phyloP scores from a whole-genome alignment of 30 jellyfish, hydroid and myxozoan species.

The Aurelia sp. region DNA sequence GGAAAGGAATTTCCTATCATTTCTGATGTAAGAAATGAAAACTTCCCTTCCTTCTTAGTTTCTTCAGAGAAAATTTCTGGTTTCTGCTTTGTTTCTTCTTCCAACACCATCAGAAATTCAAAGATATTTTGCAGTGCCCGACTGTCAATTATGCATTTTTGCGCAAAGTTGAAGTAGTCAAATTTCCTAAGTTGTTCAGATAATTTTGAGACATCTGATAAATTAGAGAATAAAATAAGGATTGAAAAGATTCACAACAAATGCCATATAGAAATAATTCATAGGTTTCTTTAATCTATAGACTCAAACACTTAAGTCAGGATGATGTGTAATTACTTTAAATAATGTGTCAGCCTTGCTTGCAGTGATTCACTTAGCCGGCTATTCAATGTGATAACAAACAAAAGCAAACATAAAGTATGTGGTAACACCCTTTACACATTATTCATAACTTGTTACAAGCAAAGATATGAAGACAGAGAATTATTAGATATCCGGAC shows the following conservation, averaged over 20 bases:
- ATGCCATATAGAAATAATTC: slow-evolving; percentile 18
- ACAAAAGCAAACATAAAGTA: slow-evolving; percentile 24
- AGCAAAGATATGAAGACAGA: background rate
- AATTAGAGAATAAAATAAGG: no score
- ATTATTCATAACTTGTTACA: slow-evolving; percentile 37
- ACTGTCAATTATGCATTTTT: no score
- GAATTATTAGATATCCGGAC: slow-evolving; percentile 24
- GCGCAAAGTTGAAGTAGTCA: background rate
- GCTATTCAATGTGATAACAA: slow-evolving; percentile 22
- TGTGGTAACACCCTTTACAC: slow-evolving; percentile 31
- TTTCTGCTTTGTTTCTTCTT: no score
- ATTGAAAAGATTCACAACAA: slow-evolving; percentile 14
- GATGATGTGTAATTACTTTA: slow-evolving; percentile 15
- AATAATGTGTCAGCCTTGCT: slow-evolving; percentile 17
- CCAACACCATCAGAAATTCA: no score
- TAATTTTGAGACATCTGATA: no score
- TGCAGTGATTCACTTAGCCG: slow-evolving; percentile 29
- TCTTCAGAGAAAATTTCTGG: no score
- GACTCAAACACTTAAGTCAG: slow-evolving; percentile 6
- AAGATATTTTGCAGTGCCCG: no score
- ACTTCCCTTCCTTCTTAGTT: no score
- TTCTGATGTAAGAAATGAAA: no score
- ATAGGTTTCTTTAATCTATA: slow-evolving; percentile 21
- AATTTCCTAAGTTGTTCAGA: no score
- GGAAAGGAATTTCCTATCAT: no score